Percentiles rank a stretch among this genome's conserved stretches.
phyloP scores from a whole-genome alignment of 1,140 invertebrate genomes.

The Diabrotica undecimpunctata region DNA sequence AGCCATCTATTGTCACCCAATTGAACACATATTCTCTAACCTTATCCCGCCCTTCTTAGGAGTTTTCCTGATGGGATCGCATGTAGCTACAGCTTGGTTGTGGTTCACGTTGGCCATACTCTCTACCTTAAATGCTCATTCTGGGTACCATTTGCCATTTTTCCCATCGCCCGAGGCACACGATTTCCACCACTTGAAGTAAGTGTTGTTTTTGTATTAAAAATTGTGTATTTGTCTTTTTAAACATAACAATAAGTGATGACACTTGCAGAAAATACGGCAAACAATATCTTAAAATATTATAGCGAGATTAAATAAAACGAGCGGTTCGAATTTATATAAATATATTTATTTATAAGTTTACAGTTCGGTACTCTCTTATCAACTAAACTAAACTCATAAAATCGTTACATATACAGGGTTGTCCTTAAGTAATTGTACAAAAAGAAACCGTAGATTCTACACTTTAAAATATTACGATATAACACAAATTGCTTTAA shows the following conservation, averaged over 20 bases:
- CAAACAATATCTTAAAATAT: too few species aligned
- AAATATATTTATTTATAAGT: too few species aligned
- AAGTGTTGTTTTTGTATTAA: conserved; percentile 39
- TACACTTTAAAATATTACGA: too few species aligned
- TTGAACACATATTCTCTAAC: conserved; percentile 84
- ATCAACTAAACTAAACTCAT: too few species aligned
- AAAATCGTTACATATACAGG: too few species aligned
- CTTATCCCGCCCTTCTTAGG: conserved; percentile 76
- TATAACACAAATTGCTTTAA: too few species aligned
- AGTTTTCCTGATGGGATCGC: conserved; percentile 75
- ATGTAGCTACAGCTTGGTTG: conserved; percentile 77
- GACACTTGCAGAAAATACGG: background rate
- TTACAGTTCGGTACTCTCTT: too few species aligned
- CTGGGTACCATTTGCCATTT: conserved; percentile 85
- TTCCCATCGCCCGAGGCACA: conserved; percentile 87
- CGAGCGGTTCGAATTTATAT: too few species aligned
- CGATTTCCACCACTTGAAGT: conserved; percentile 89
- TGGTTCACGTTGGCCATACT: conserved; percentile 79
- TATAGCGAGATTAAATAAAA: too few species aligned
- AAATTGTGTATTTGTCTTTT: background rate
- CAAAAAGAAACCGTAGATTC: too few species aligned
- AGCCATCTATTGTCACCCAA: conserved; percentile 81
- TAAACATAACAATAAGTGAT: background rate
- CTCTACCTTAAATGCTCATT: conserved; percentile 81
- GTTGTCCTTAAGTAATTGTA: too few species aligned